phyloP scores from a whole-genome alignment of 2,113 vertebrate species.

The Ammodramus savannarum region DNA sequence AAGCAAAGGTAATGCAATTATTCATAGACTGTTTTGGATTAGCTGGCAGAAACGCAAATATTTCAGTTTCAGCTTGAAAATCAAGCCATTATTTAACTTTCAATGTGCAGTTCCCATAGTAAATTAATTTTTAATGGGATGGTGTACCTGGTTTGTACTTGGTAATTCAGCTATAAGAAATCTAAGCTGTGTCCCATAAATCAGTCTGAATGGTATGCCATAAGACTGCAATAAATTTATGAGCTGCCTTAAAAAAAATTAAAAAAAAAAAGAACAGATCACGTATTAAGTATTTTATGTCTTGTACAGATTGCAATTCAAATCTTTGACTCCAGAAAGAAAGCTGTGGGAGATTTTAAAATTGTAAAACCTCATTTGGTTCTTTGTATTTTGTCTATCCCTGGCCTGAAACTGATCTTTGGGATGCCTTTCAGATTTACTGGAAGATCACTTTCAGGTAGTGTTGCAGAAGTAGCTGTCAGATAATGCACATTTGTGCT shows the following conservation, averaged over 20 bases:
- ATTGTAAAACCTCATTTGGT: not conserved
- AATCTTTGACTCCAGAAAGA: not conserved
- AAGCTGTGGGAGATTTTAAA: not conserved
- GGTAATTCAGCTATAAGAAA: slow-evolving; percentile 41
- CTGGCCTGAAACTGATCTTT: not conserved
- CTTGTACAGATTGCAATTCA: not conserved
- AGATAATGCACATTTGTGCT: not conserved
- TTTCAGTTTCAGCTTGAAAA: slow-evolving; percentile 68
- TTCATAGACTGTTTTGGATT: slow-evolving; percentile 49
- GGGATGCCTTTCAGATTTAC: not conserved
- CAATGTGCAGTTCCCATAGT: slow-evolving; percentile 48
- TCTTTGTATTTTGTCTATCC: not conserved
- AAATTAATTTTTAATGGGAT: slow-evolving; percentile 65
- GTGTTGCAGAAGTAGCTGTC: not conserved
- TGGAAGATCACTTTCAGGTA: not conserved
- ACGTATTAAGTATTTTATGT: slow-evolving; percentile 9
- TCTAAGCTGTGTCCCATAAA: slow-evolving; percentile 15
- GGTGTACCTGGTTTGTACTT: slow-evolving; percentile 44
- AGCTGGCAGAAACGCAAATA: slow-evolving; percentile 64
- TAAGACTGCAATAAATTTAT: slow-evolving; percentile 44
- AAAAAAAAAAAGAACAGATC: not conserved
- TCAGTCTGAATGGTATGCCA: slow-evolving; percentile 48
- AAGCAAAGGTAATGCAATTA: slow-evolving; percentile 62
- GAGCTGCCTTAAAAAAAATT: not conserved
- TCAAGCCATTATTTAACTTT: slow-evolving; percentile 69